Base-by-base conservation (phyloP, 2,888 invertebrate genomes). In the Phyllotreta striolata region DNA sequence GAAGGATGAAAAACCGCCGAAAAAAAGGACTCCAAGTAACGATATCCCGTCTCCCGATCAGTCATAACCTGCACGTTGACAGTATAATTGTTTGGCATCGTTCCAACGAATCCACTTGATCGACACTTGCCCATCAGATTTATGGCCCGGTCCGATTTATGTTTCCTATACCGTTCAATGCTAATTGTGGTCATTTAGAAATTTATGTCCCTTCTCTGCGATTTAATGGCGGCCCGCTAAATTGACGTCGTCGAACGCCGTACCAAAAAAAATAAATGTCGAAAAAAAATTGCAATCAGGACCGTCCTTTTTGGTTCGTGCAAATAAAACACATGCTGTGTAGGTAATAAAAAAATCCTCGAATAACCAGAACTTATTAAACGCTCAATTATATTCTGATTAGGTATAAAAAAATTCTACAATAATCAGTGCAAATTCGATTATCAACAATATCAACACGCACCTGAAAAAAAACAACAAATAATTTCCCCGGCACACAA, bases 151-250 rank as follows among this genome's bases (percentile, higher is more conserved):
- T 62, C 61, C 72, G 72, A 76, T 73, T 75, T 73, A 73, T 72
- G 74, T 69, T 67, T 66, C 61, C 69, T 65, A 72, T 71, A 51
- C 59, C 72, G 70, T 70, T 70, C 68, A 66, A 72, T 73, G 72
- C 74, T 76, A 73, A 76, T 76, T 76, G 74, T 76, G 70, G 72
- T 71, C 72, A 70, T 75, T 75, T 72, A 67, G 72, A 64, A 70
- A 76, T 76, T 73, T 70, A 74, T 75, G 72, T 70, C 70, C 65
- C 61, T 67, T 67, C 67, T 69, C 66, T 65, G 47, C 65, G 64
- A 69, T 67, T 73, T 72, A 72, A 74, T 73, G 73, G 70, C 39
- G 41, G 51, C n/a, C 62, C 24, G 55, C 55, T 46, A 52, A 62
- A 64, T 64, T 62, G 65, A 61, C 57, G 66, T 54, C 44, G 38